Evolutionary conservation across 2,113 vertebrate species (phyloP), one percentile per base, ranked within the genome.

Genomic region (Sardina pilchardus): DNA sequence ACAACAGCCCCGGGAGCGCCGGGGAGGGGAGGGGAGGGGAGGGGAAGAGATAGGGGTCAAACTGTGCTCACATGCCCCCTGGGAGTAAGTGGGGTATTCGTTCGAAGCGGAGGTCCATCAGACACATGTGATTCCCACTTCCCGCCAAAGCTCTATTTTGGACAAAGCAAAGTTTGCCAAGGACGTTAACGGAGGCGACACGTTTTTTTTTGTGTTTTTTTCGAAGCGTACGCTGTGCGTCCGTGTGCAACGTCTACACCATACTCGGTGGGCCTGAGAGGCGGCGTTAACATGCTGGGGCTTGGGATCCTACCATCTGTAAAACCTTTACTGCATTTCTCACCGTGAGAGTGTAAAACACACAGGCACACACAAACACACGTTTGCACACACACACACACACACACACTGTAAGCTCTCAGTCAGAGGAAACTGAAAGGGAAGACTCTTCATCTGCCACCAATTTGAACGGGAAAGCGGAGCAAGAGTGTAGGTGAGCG

Each of bases 401-500:
- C 56, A 63, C 59, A 63, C 59, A 26, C n/a, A 67, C 24, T 67
- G n/a, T 30, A 67, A 67, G n/a, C n/a, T 67, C 59, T 26, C 59
- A 67, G 59, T 67, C 59, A 67, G 59, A 67, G 59, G 56, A 80
- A 81, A 59, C 14, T 53, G 82, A 59, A 67, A 86, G 82, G 75
- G 67, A 87, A 71, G 45, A 30, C 85, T 83, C 82, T 82, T 80
- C 82, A 87, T 45, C 87, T 84, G 86, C 45, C 82, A 83, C 82
- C 88, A 85, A 86, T 89, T 82, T 84, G 53, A 82, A 56, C 75
- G 75, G 87, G 89, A 89, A 92, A 90, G 89, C 87, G 81, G 83
- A 90, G 90, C 34, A 87, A 89, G 90, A 82, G 90, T 91, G 88
- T 91, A 92, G 84, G 90, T 92, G 92, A 89, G 90, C 90, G 85